phyloP scores from a whole-genome alignment of 1,140 invertebrate species.

The Pinna nobilis region DNA sequence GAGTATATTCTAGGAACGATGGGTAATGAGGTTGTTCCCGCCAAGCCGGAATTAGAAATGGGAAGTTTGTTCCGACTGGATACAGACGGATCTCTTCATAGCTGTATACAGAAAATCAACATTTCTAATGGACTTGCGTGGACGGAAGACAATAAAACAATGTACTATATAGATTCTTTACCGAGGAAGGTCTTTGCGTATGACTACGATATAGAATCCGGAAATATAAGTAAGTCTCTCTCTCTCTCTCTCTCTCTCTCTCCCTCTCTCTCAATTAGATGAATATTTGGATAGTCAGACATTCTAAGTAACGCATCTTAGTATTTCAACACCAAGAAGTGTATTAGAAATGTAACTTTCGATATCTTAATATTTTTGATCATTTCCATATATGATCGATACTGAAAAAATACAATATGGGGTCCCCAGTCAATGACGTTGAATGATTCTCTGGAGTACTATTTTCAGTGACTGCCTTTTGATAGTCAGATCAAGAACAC shows the following conservation, averaged over 20 bases:
- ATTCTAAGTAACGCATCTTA: too few species aligned
- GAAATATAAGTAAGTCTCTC: constrained; percentile 78
- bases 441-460: too few species aligned
- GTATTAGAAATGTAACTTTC: too few species aligned
- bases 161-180: constrained; percentile 75
- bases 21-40: constrained; percentile 28
- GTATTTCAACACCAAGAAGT: too few species aligned
- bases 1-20: constrained; percentile 35
- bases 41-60: constrained; percentile 30
- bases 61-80: constrained; percentile 68
- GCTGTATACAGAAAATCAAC: constrained; percentile 66
- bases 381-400: too few species aligned
- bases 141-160: constrained; percentile 80
- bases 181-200: constrained; percentile 77
- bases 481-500: too few species aligned
- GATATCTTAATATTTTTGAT: too few species aligned
- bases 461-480: too few species aligned
- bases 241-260: neutral
- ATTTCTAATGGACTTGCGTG: constrained; percentile 90
- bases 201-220: constrained; percentile 83
- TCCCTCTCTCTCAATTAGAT: too few species aligned
- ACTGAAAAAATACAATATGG: too few species aligned
- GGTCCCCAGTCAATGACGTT: too few species aligned
- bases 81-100: constrained; percentile 51
- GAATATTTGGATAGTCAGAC: too few species aligned